These are phyloP conservation scores for Malthinus seriepunctatus DNA, from an alignment of 2,888 invertebrate species.

Conservation along the genomic window DNA sequence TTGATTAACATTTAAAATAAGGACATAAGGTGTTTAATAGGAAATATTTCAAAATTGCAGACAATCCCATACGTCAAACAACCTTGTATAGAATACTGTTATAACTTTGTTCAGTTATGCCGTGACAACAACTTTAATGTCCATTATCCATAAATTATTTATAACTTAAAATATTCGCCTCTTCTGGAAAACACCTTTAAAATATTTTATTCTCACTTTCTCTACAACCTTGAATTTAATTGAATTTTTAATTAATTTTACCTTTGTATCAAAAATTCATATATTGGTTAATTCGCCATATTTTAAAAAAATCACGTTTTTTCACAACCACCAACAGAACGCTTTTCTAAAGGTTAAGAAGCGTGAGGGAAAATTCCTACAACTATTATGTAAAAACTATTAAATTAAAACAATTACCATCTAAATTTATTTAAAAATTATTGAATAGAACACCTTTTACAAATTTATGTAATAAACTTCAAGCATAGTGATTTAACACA, in stretches of 20 bases:
- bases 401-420: too few relatives aligned
- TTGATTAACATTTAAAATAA: neutral
- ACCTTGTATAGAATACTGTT: constrained; percentile 14
- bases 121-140: constrained; percentile 10
- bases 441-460: constrained; percentile 13
- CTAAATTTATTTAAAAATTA: neutral
- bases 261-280: too few relatives aligned
- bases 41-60: constrained; percentile 5
- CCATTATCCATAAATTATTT: constrained; percentile 8
- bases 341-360: too few relatives aligned
- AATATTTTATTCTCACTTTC: constrained; percentile 12
- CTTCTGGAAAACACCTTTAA: constrained; percentile 6
- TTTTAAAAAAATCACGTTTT: too few relatives aligned
- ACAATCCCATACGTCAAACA: constrained; percentile 5
- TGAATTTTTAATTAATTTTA: neutral
- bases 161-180: constrained; percentile 2
- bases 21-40: constrained; percentile 2
- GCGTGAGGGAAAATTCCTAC: too few relatives aligned
- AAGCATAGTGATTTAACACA: neutral
- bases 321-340: too few relatives aligned
- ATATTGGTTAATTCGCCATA: too few relatives aligned
- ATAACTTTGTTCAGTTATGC: constrained; percentile 7
- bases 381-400: too few relatives aligned
- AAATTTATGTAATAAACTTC: constrained; percentile 18
- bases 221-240: constrained; percentile 13